Evolutionary conservation across 2,888 invertebrate species (phyloP).

Genomic region (Acanthococcus lagerstroemiae): DNA sequence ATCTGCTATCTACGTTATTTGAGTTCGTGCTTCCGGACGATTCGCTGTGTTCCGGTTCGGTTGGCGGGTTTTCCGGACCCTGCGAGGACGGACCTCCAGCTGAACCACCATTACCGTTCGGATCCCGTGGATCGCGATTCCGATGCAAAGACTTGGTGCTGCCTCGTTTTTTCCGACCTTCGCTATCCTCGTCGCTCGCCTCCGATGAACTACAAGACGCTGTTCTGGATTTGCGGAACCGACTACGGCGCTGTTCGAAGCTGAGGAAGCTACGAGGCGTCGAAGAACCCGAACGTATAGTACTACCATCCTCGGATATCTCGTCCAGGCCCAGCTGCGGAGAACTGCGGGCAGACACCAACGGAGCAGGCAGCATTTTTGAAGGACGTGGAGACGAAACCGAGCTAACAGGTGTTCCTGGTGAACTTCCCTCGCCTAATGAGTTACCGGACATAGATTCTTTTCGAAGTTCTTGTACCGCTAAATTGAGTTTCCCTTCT

Average conservation of each 20-base stretch:
- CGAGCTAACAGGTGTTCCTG: slow-evolving; percentile 43
- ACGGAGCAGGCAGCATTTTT: slow-evolving; percentile 41
- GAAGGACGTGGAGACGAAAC: slow-evolving; percentile 45
- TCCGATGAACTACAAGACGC: slow-evolving; percentile 91
- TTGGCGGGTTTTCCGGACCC: slow-evolving; percentile 27
- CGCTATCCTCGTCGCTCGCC: slow-evolving; percentile 70
- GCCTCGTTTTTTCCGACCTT: slow-evolving; percentile 68
- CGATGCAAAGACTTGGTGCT: slow-evolving; percentile 56
- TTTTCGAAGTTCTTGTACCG: slow-evolving; percentile 47
- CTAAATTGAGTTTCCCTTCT: slow-evolving; percentile 63
- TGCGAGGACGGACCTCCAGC: slow-evolving; percentile 36
- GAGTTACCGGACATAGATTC: slow-evolving; percentile 35
- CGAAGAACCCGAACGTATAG: slow-evolving; percentile 13
- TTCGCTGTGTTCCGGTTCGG: slow-evolving; percentile 35
- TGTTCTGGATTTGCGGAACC: slow-evolving; percentile 62
- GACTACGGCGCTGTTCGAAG: slow-evolving; percentile 53
- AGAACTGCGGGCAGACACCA: slow-evolving; percentile 43
- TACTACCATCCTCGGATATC: slow-evolving; percentile 53
- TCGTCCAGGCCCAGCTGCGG: slow-evolving; percentile 44
- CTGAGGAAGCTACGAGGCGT: slow-evolving; percentile 32
- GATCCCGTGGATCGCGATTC: slow-evolving; percentile 65
- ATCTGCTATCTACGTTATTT: slow-evolving; percentile 40
- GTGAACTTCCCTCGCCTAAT: slow-evolving; percentile 36
- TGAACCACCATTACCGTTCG: slow-evolving; percentile 45
- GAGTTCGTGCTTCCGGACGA: slow-evolving; percentile 37